Evolutionary conservation across 53 echinoderm and acorn worm species (phyloP).

Genomic region (Zoroaster sp.): DNA sequence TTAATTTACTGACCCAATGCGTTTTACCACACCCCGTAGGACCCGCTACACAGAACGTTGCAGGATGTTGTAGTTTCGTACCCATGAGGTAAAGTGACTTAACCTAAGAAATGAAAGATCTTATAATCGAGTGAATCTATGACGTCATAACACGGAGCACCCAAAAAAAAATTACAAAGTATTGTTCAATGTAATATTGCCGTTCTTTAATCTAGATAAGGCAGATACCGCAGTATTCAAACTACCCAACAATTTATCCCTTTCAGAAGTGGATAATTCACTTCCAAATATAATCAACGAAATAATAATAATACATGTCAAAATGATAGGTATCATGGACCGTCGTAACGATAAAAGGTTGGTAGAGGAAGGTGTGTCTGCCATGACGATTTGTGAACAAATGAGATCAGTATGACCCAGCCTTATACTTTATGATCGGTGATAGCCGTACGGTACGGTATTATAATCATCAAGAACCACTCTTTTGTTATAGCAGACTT

Average conservation of each 20-base stretch:
- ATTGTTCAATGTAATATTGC: no score
- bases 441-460: conserved; percentile 34
- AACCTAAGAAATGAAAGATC: not conserved
- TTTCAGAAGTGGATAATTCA: not conserved
- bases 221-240: not conserved
- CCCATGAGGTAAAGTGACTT: not conserved
- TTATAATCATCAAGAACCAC: not conserved
- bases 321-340: not conserved
- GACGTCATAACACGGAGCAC: not conserved
- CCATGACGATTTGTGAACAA: not conserved
- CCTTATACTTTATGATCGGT: not conserved
- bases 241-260: not conserved
- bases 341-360: not conserved
- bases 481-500: conserved; percentile 32
- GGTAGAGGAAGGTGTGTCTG: not conserved
- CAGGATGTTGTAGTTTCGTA: conserved; percentile 15
- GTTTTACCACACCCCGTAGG: conserved; percentile 58
- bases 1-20: conserved; percentile 40
- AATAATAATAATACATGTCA: not conserved
- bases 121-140: no score
- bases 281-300: no score
- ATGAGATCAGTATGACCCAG: not conserved
- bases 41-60: conserved; percentile 45
- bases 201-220: not conserved
- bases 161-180: not conserved